Evolutionary conservation across 2,888 invertebrate genomes (phyloP).

Genomic region (Aporophyla nigra): DNA sequence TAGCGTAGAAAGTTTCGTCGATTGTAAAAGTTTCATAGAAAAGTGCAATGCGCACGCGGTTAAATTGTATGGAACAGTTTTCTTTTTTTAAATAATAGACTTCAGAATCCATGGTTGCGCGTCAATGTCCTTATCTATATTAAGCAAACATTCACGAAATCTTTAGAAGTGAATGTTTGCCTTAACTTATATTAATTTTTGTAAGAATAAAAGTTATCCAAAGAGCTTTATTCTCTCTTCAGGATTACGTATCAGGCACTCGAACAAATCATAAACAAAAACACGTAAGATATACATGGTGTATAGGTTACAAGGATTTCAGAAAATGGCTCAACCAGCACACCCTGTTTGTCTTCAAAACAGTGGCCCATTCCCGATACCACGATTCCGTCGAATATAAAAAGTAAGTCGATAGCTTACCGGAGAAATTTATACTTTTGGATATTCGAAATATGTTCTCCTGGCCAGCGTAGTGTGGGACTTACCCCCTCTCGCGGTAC

Average conservation of each 20-base stretch:
- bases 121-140: too few relatives aligned
- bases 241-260: slow-evolving; percentile 55
- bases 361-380: slow-evolving; percentile 86
- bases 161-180: too few relatives aligned
- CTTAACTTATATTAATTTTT: not conserved
- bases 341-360: slow-evolving; percentile 88
- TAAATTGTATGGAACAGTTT: too few relatives aligned
- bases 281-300: slow-evolving; percentile 59
- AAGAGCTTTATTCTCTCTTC: slow-evolving; percentile 31
- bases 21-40: too few relatives aligned
- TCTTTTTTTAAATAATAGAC: too few relatives aligned
- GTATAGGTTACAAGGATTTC: slow-evolving; percentile 61
- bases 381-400: slow-evolving; percentile 88
- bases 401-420: slow-evolving; percentile 91
- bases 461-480: slow-evolving; percentile 74
- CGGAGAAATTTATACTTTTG: slow-evolving; percentile 90
- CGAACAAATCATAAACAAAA: slow-evolving; percentile 67
- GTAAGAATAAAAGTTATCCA: slow-evolving; percentile 15
- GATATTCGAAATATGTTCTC: slow-evolving; percentile 89
- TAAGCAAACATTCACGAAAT: too few relatives aligned
- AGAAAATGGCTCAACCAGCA: slow-evolving; percentile 62
- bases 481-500: slow-evolving; percentile 37
- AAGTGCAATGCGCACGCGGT: too few relatives aligned
- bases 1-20: too few relatives aligned
- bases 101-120: too few relatives aligned